These are phyloP conservation scores for Aythya baeri DNA, from an alignment of 2,113 vertebrate genomes.

Conservation along the genomic window DNA sequence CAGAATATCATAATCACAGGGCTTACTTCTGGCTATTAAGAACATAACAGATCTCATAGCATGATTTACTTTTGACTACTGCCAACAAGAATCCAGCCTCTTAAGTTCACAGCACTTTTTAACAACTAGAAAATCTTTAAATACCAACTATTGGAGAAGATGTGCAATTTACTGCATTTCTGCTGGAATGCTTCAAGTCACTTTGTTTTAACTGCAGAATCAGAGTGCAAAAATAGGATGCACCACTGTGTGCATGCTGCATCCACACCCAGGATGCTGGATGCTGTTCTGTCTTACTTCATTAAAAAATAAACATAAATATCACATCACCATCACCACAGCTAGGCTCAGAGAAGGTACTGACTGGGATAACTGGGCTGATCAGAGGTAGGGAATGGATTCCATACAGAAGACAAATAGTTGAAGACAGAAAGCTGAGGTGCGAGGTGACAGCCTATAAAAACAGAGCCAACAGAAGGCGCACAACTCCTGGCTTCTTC, in stretches of 20 bases:
- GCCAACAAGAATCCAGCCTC: conserved; percentile 24
- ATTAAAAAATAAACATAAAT: not conserved
- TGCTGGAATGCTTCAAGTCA: not conserved
- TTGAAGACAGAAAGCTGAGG: not conserved
- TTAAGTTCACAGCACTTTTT: conserved; percentile 24
- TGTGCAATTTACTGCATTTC: not conserved
- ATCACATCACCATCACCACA: not conserved
- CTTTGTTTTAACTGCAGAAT: not conserved
- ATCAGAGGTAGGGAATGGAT: not conserved
- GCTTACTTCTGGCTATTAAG: not conserved
- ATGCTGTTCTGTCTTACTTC: not conserved
- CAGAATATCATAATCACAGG: not conserved
- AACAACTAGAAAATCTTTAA: conserved; percentile 12
- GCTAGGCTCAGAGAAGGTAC: not conserved
- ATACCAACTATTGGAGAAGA: not conserved
- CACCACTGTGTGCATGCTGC: too few species aligned
- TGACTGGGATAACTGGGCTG: not conserved
- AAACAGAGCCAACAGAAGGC: not conserved
- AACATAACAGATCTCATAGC: not conserved
- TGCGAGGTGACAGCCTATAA: not conserved
- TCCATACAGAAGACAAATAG: not conserved
- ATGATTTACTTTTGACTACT: conserved; percentile 22
- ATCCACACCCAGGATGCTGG: not conserved
- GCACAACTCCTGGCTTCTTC: not conserved
- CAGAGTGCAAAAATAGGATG: not conserved